Percentiles rank a stretch among this genome's conserved stretches.
phyloP scores from a whole-genome alignment of 1,140 invertebrate genomes.

The Subanguina moxae region DNA sequence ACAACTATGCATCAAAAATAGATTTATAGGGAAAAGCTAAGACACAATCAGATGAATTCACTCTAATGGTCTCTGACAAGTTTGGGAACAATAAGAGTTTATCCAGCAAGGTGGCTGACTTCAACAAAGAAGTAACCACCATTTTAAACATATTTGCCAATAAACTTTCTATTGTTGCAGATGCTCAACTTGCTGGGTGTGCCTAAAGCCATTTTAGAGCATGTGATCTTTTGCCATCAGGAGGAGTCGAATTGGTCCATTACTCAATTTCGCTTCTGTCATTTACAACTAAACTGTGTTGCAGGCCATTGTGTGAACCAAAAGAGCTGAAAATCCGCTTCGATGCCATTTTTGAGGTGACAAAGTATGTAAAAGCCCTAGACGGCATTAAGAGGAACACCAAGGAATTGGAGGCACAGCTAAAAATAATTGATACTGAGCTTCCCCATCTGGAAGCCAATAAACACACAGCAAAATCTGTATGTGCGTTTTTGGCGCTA shows the following conservation, averaged over 20 bases:
- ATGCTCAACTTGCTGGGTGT: conserved; percentile 69
- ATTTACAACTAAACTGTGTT: conserved; percentile 10
- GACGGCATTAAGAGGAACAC: conserved; percentile 73
- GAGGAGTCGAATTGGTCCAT: conserved; percentile 81
- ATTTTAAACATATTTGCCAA: not conserved
- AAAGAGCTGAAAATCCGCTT: conserved; percentile 90
- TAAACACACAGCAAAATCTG: not conserved
- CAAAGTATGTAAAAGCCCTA: conserved; percentile 84
- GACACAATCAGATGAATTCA: conserved; percentile 68
- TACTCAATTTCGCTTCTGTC: conserved; percentile 14
- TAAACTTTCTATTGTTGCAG: conserved; percentile 61
- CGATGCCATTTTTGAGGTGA: conserved; percentile 95
- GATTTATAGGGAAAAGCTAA: conserved; percentile 34
- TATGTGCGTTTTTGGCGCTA: conserved; percentile 15
- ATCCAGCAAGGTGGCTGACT: conserved; percentile 70
- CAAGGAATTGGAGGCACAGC: conserved; percentile 64
- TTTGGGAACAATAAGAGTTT: conserved; percentile 61
- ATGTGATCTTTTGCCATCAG: conserved; percentile 98
- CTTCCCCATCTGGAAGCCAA: conserved; percentile 47
- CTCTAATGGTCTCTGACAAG: conserved; percentile 62
- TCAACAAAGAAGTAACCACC: conserved; percentile 66
- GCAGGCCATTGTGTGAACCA: conserved; percentile 82
- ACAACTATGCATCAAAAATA: no score
- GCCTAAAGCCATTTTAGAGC: conserved; percentile 85
- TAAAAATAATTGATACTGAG: conserved; percentile 44